These are phyloP conservation scores for Leptinotarsa tumamoca DNA, from an alignment of 2,888 invertebrate species.

Conservation along the genomic window DNA sequence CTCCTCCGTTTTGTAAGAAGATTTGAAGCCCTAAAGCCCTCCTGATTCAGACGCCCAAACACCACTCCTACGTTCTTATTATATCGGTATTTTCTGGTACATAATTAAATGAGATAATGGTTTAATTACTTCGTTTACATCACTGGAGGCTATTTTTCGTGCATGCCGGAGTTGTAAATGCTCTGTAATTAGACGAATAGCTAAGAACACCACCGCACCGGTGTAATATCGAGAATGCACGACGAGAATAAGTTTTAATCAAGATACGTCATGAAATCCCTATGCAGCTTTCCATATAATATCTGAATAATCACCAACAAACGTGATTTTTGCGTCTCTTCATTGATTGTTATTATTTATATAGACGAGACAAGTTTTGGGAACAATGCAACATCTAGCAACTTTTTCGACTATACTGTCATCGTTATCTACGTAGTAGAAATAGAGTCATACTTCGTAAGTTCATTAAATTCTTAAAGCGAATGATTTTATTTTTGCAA, in stretches of 20 bases:
- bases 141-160: slow-evolving; percentile 48
- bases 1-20: background rate
- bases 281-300: background rate
- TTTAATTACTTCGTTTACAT: slow-evolving; percentile 61
- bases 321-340: too few relatives aligned
- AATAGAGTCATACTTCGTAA: too few relatives aligned
- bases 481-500: too few relatives aligned
- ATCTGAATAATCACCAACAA: background rate
- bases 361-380: too few relatives aligned
- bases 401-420: too few relatives aligned
- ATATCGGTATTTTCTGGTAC: slow-evolving; percentile 47
- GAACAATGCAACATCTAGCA: too few relatives aligned
- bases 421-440: too few relatives aligned
- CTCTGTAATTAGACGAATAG: slow-evolving; percentile 40
- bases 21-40: background rate
- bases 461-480: too few relatives aligned
- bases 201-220: slow-evolving; percentile 31
- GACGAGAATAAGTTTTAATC: background rate
- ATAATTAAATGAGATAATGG: slow-evolving; percentile 60
- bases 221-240: slow-evolving; percentile 17
- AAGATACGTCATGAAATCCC: background rate
- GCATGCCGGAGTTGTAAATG: slow-evolving; percentile 42
- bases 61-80: slow-evolving; percentile 43
- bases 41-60: background rate
- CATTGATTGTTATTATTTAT: too few relatives aligned